Percentiles rank a stretch among this genome's conserved stretches.
These are phyloP conservation scores for Glyphotaelius pellucidus DNA, from an alignment of 2,888 invertebrate species.

Conservation along the genomic window DNA sequence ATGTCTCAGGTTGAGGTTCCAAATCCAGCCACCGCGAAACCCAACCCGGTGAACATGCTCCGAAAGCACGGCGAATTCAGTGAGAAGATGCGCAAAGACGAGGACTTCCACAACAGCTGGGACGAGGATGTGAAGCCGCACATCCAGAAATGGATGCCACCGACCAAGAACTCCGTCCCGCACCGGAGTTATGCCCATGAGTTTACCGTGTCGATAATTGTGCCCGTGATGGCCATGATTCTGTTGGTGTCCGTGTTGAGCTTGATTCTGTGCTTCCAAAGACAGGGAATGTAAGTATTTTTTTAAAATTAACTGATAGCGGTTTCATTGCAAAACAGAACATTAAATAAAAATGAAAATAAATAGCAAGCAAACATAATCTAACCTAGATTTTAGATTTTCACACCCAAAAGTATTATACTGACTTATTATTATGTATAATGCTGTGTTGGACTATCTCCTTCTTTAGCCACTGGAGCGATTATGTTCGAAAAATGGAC, in stretches of 20 bases:
- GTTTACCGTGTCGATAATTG: slow-evolving; percentile 82
- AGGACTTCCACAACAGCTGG: background rate
- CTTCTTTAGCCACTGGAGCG: no score
- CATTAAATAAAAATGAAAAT: no score
- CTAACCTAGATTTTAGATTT: no score
- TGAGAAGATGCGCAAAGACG: background rate
- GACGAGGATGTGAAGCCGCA: slow-evolving; percentile 23
- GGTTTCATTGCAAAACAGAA: no score
- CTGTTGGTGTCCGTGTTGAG: slow-evolving; percentile 82
- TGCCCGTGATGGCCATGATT: slow-evolving; percentile 83
- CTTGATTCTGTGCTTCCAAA: slow-evolving; percentile 85
- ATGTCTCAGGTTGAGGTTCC: slow-evolving; percentile 70
- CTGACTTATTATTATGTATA: no score
- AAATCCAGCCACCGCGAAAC: slow-evolving; percentile 68
- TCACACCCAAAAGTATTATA: no score
- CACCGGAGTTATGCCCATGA: slow-evolving; percentile 83
- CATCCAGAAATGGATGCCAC: slow-evolving; percentile 71
- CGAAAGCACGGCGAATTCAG: background rate
- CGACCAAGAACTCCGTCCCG: slow-evolving; percentile 80
- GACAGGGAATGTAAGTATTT: slow-evolving; percentile 85
- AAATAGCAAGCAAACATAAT: no score
- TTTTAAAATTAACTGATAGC: background rate
- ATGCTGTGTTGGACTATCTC: no score
- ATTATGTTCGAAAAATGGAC: no score
- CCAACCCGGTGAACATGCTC: background rate